A percentile compares a stretch with the other conserved stretches of the same genome.
Evolutionary conservation across 2,113 vertebrate genomes (phyloP).

Genomic region (Melanerpes formicivorus): DNA sequence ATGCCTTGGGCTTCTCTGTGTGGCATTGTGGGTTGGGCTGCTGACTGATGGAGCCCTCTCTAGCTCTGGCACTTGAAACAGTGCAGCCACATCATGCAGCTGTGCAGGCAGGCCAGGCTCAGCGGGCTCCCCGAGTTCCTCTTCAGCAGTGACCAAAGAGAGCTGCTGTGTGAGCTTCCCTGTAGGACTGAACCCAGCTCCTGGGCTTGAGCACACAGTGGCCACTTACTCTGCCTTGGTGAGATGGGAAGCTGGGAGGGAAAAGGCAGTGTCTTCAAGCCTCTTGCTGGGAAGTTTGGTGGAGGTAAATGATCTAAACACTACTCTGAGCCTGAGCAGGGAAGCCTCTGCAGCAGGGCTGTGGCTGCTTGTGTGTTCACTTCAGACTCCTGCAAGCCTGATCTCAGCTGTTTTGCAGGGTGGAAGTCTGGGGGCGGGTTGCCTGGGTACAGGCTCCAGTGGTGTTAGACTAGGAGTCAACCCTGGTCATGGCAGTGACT

Average conservation of each 20-base stretch:
- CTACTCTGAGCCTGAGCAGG: neutral
- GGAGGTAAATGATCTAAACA: neutral
- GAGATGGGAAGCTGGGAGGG: neutral
- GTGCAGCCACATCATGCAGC: fast-evolving
- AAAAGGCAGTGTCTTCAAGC: neutral
- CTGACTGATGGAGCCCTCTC: neutral
- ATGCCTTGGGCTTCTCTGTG: neutral
- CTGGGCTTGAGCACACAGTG: neutral
- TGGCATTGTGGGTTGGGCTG: neutral
- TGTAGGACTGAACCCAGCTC: neutral
- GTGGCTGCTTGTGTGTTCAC: neutral
- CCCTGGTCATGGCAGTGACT: neutral
- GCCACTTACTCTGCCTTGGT: neutral
- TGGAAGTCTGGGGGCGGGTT: neutral
- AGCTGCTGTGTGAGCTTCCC: neutral
- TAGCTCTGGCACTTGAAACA: neutral
- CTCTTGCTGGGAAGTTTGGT: neutral
- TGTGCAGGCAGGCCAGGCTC: neutral
- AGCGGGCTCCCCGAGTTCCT: neutral
- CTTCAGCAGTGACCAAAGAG: neutral
- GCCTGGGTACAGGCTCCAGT: neutral
- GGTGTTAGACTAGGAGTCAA: neutral
- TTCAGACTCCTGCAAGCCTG: neutral
- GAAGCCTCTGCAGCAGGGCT: neutral
- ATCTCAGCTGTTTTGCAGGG: neutral